Evolutionary conservation across 2,113 vertebrate species (phyloP).

Genomic region (Papio anubis): DNA sequence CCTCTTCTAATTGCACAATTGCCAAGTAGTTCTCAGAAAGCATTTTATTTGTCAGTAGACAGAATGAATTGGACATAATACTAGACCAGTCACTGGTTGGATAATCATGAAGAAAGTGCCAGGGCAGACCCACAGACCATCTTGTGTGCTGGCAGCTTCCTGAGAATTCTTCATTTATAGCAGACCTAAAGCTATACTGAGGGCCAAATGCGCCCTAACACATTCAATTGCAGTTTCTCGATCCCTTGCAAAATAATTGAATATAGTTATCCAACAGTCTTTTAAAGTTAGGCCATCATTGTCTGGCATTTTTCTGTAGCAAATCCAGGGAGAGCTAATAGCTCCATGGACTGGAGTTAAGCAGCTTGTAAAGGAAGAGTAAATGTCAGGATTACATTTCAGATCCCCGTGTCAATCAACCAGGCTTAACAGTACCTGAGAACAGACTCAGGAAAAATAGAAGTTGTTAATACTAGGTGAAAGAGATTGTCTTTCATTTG

Average conservation of each 20-base stretch:
- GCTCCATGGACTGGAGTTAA: neutral
- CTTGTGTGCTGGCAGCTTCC: neutral
- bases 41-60: neutral
- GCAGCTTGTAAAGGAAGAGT: conserved; percentile 50
- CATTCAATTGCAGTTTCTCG: neutral
- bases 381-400: conserved; percentile 54
- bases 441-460: conserved; percentile 5
- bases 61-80: neutral
- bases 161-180: neutral
- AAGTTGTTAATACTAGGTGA: neutral
- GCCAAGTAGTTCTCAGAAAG: neutral
- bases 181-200: neutral
- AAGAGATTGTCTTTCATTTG: neutral
- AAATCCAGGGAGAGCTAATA: neutral
- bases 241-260: neutral
- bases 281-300: neutral
- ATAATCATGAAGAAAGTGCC: neutral
- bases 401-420: conserved; percentile 16
- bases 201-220: neutral
- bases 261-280: neutral
- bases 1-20: neutral
- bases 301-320: conserved; percentile 17
- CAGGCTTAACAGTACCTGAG: neutral
- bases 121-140: neutral
- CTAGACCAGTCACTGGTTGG: neutral